Evolutionary conservation across 1,140 invertebrate species (phyloP), one percentile per base, ranked within the genome.

Genomic region (Drosophila sulfurigaster): DNA sequence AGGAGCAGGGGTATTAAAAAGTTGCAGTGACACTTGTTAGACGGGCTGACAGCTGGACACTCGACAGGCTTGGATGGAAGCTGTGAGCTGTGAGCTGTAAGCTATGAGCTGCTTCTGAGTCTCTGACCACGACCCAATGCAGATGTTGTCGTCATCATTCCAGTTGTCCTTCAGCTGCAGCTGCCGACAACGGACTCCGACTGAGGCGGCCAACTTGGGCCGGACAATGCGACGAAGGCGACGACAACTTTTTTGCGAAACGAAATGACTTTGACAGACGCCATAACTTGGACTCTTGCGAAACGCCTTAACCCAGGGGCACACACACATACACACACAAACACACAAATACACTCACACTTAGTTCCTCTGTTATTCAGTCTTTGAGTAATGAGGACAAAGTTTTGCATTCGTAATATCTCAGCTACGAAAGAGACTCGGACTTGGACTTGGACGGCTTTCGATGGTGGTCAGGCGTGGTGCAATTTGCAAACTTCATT

Each of bases 401-500:
- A 89, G 85, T 89, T 89, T 89, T 89, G 85, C 85, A 89, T 89
- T 88, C 68, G 70, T 72, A 81, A 89, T 88, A 85, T 70, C 63
- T 67, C 41, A 56, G 51, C 45, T 28, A 56, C 63, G 30, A 25
- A 25, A 25, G 51, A 48, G 60, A 67, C 54, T 38, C 8, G 15
- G 35, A 64, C 66, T 58, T 43, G 57, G 63, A 45, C 45, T 46
- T 59, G 56, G 32, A 32, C 49, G 72, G 80, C 81, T 72, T 78
- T 70, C 60, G 85, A 57, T 80, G 85, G 85, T 89, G 85, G 85
- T 89, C 85, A 88, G 85, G 85, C 85, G 78, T 89, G 85, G 81
- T 89, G 85, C 85, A 88, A 88, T 88, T 89, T 88, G 85, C 85
- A 89, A 89, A 89, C 85, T 89, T 89, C 85, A 89, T 89, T 89